Evolutionary conservation across 2,797 vertebrate species (phyloP).

Genomic region (Tamandua tetradactyla): DNA sequence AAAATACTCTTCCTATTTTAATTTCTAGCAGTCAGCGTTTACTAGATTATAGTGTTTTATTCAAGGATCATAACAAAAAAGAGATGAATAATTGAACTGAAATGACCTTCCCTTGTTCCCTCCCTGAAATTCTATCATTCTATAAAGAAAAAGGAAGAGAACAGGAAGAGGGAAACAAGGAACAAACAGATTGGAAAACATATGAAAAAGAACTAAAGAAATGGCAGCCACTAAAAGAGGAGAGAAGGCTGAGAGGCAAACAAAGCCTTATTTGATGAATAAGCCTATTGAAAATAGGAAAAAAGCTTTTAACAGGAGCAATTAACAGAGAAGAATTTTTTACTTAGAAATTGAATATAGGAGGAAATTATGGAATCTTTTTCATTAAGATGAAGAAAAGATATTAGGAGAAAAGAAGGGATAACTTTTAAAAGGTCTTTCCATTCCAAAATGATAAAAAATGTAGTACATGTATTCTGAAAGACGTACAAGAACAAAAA

Average conservation of each 20-base stretch:
- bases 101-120: neutral
- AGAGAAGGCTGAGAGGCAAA: neutral
- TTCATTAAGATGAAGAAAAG: neutral
- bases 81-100: neutral
- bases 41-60: neutral
- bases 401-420: neutral
- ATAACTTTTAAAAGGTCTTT: neutral
- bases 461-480: neutral
- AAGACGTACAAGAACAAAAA: neutral
- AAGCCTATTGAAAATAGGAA: neutral
- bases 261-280: neutral
- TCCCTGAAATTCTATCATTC: neutral
- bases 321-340: neutral
- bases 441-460: neutral
- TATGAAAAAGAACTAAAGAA: neutral
- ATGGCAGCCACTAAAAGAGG: neutral
- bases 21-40: slow-evolving; percentile 35
- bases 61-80: slow-evolving; percentile 9
- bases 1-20: slow-evolving; percentile 48
- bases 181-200: neutral
- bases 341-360: slow-evolving; percentile 1
- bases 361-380: neutral
- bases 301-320: neutral
- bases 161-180: neutral
- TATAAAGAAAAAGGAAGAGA: neutral